Percentiles rank a stretch among this genome's conserved stretches.
These are phyloP conservation scores for Chlorocebus sabaeus DNA, from an alignment of 2,113 vertebrate species.

Conservation along the genomic window DNA sequence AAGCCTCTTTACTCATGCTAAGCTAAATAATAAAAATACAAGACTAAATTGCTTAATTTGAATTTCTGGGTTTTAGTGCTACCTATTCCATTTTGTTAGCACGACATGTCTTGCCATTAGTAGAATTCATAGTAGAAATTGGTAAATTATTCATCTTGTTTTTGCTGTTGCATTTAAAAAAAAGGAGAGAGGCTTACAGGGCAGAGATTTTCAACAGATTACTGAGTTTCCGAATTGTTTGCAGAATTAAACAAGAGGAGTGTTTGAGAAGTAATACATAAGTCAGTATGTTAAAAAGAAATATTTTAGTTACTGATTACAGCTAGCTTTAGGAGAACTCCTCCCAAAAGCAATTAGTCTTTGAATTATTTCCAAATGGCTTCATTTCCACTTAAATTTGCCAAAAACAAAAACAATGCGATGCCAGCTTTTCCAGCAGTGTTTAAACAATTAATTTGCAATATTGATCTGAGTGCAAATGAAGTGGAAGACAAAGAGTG, in stretches of 20 bases:
- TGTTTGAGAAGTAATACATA: slow-evolving; percentile 67
- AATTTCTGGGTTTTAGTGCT: background rate
- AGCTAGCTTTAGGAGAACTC: slow-evolving; percentile 8
- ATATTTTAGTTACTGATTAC: slow-evolving; percentile 66
- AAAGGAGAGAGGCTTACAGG: background rate
- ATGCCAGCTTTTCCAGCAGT: slow-evolving; percentile 45
- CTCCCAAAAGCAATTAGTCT: slow-evolving; percentile 60
- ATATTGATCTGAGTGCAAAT: background rate
- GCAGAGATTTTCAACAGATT: background rate
- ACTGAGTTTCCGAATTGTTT: slow-evolving; percentile 62
- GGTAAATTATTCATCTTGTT: background rate
- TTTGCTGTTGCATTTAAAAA: background rate
- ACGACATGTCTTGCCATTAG: background rate
- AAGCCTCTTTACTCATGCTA: background rate
- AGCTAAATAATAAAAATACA: background rate
- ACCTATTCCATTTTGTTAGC: slow-evolving; percentile 11
- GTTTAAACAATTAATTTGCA: slow-evolving; percentile 38
- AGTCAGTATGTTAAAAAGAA: slow-evolving; percentile 73
- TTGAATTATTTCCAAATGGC: slow-evolving; percentile 43
- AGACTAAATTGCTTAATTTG: background rate
- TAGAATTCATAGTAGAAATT: background rate
- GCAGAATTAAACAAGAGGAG: slow-evolving; percentile 40
- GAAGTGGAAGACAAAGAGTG: fast-evolving
- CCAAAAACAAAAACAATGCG: background rate
- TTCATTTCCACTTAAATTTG: slow-evolving; percentile 52